phyloP scores from a whole-genome alignment of 2,797 vertebrate species.

The Gobionotothen gibberifrons region DNA sequence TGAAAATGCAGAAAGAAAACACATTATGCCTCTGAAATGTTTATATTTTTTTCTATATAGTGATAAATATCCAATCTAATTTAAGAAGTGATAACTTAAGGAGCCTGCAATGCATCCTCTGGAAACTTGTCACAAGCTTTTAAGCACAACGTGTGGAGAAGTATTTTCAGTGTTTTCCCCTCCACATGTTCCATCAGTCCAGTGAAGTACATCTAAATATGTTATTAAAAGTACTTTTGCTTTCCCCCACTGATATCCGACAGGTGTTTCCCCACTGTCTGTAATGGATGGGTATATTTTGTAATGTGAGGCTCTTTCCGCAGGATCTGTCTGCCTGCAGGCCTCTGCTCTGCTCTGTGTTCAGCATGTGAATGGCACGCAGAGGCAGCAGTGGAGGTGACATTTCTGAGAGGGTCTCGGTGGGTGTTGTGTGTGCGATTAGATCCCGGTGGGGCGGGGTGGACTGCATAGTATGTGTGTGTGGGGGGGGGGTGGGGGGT shows the following conservation, averaged over 20 bases:
- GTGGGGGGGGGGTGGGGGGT: conserved; percentile 9
- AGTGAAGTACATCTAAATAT: too few relatives aligned
- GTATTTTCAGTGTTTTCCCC: too few relatives aligned
- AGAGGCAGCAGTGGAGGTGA: conserved; percentile 62
- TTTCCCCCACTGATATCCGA: background rate
- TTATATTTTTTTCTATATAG: too few relatives aligned
- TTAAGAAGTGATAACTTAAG: too few relatives aligned
- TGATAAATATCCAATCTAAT: too few relatives aligned
- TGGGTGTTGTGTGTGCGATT: conserved; percentile 60
- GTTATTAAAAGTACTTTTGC: too few relatives aligned
- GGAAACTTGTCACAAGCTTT: too few relatives aligned
- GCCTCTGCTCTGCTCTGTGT: background rate
- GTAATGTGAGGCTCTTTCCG: background rate
- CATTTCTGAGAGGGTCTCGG: conserved; percentile 60
- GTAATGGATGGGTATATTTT: background rate
- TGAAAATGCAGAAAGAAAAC: too few relatives aligned
- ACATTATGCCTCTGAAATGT: too few relatives aligned
- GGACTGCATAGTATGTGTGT: background rate
- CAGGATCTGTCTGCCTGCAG: background rate
- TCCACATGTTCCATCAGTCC: too few relatives aligned
- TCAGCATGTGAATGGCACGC: conserved; percentile 10
- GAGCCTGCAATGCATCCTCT: too few relatives aligned
- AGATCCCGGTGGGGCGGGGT: conserved; percentile 46
- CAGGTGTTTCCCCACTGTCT: conserved; percentile 11
- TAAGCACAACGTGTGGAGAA: too few relatives aligned